Evolutionary conservation across 2,888 invertebrate species (phyloP).

Genomic region (Stenchaetothrips biformis): DNA sequence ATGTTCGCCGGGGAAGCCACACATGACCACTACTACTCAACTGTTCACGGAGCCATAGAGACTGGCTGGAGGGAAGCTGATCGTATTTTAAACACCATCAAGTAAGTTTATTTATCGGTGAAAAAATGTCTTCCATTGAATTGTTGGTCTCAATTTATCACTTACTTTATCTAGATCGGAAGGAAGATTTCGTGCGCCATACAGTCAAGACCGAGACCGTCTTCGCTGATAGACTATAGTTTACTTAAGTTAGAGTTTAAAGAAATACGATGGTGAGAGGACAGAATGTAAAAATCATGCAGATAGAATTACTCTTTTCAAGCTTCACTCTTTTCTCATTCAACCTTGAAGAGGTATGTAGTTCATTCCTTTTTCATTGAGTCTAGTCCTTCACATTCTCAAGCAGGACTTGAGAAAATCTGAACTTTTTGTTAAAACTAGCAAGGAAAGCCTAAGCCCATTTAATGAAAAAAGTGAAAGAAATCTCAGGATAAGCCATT

Average conservation of each 20-base stretch:
- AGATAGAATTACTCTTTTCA: not conserved
- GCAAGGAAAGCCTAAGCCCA: not conserved
- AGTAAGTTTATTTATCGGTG: not conserved
- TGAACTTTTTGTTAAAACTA: not conserved
- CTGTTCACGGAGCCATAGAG: constrained; percentile 69
- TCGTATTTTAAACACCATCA: constrained; percentile 45
- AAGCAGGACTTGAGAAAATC: constrained; percentile 16
- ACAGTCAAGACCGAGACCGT: not conserved
- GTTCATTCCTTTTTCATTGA: not conserved
- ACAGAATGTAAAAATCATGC: not conserved
- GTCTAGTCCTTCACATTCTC: constrained; percentile 13
- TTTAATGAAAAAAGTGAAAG: not conserved
- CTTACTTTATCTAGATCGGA: not conserved
- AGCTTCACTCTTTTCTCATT: not conserved
- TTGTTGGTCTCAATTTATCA: not conserved
- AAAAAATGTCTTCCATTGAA: not conserved
- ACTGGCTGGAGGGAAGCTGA: constrained; percentile 69
- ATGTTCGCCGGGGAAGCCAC: constrained; percentile 67
- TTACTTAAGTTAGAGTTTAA: not conserved
- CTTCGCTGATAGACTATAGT: not conserved
- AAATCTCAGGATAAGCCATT: not conserved
- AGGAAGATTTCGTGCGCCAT: not conserved
- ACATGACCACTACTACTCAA: constrained; percentile 58
- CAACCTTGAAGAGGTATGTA: not conserved
- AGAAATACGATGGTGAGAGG: not conserved